phyloP scores from a whole-genome alignment of 2,113 vertebrate species.

The Hippocampus comes region DNA sequence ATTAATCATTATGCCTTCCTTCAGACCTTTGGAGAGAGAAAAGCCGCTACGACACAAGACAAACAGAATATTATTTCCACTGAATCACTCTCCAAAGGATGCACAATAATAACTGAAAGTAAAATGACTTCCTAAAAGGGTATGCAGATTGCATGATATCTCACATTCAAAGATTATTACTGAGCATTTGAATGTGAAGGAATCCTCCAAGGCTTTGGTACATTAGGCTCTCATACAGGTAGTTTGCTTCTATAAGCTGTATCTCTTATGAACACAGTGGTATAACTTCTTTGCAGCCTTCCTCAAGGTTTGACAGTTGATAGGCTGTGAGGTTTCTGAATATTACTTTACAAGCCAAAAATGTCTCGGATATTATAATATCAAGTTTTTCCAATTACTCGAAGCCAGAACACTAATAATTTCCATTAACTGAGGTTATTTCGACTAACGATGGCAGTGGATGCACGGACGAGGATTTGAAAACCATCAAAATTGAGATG shows the following conservation, averaged over 20 bases:
- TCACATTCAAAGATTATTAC: slow-evolving; percentile 13
- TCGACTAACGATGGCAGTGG: background rate
- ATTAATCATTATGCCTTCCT: no score
- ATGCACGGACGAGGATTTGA: background rate
- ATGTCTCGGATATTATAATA: no score
- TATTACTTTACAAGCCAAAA: no score
- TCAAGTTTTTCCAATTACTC: background rate
- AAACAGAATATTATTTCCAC: no score
- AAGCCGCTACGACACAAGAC: no score
- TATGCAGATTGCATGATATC: background rate
- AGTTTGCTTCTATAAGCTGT: slow-evolving; percentile 40
- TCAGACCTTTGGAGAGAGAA: no score
- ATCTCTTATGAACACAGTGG: slow-evolving; percentile 40
- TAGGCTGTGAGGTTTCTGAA: no score
- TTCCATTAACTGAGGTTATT: background rate
- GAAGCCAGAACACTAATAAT: background rate
- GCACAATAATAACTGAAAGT: no score
- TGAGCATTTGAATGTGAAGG: slow-evolving; percentile 22
- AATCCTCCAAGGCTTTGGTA: slow-evolving; percentile 9
- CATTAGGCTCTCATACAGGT: slow-evolving; percentile 17
- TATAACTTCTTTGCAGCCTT: slow-evolving; percentile 20
- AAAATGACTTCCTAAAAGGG: no score
- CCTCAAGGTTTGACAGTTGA: no score
- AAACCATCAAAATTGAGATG: background rate
- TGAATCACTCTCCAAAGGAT: no score